A percentile compares a stretch with the other conserved stretches of the same genome.
These are phyloP conservation scores for Leptosomus discolor DNA, from an alignment of 2,113 vertebrate genomes.

Conservation along the genomic window DNA sequence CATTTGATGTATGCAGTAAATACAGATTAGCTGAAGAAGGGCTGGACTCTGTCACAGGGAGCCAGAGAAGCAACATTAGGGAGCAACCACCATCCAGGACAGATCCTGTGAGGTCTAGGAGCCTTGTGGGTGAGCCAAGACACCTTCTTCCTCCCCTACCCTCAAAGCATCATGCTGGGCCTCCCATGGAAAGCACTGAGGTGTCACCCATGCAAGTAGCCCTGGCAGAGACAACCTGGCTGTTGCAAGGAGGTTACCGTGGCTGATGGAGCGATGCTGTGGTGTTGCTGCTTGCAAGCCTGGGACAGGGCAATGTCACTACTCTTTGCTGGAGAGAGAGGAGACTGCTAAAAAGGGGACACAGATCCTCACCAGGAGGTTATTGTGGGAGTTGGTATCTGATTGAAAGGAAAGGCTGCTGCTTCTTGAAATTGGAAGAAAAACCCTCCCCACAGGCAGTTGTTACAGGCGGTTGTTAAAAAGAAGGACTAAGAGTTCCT, in stretches of 20 bases:
- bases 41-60: neutral
- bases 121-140: neutral
- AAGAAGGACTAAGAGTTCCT: neutral
- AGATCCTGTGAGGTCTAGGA: neutral
- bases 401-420: neutral
- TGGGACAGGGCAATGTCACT: neutral
- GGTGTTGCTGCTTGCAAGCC: neutral
- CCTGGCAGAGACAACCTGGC: neutral
- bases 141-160: accelerated
- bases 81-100: neutral
- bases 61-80: neutral
- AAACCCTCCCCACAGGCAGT: accelerated
- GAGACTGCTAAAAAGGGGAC: neutral
- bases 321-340: neutral
- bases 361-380: neutral
- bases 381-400: neutral
- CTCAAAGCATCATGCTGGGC: neutral
- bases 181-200: neutral
- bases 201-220: neutral
- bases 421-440: neutral
- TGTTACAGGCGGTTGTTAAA: neutral
- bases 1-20: accelerated
- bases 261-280: accelerated
- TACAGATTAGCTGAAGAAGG: neutral
- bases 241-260: neutral